A percentile compares a stretch with the other conserved stretches of the same genome.
These are phyloP conservation scores for Papilio elwesi DNA, from an alignment of 2,888 invertebrate genomes.

Conservation along the genomic window DNA sequence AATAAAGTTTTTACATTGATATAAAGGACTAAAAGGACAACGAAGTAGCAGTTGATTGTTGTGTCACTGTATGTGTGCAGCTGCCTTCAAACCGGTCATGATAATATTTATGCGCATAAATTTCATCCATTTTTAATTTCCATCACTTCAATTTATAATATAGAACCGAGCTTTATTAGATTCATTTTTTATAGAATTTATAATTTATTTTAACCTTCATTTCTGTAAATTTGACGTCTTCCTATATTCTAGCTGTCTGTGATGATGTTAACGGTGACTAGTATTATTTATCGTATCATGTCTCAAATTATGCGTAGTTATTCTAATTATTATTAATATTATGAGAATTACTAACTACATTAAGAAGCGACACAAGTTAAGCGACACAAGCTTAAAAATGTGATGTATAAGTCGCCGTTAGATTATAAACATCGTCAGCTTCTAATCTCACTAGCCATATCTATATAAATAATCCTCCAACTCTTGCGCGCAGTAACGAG, in stretches of 20 bases:
- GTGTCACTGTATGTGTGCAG: background rate
- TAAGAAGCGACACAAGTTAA: too few species aligned
- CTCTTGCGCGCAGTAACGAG: too few species aligned
- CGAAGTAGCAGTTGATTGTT: constrained; percentile 18
- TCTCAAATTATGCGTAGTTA: too few species aligned
- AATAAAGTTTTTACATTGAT: constrained; percentile 1
- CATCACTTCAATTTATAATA: constrained; percentile 5
- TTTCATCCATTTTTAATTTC: constrained; percentile 22
- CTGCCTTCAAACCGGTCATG: constrained; percentile 24
- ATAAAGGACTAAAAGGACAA: constrained; percentile 21
- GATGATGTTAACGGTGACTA: background rate
- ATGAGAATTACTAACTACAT: too few species aligned
- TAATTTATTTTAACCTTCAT: background rate
- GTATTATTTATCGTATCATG: too few species aligned
- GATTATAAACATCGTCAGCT: too few species aligned
- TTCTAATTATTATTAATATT: too few species aligned
- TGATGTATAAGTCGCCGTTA: too few species aligned
- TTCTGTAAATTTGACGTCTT: constrained; percentile 1
- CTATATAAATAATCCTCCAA: too few species aligned
- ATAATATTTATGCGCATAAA: constrained; percentile 29
- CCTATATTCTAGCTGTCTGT: background rate
- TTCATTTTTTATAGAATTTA: constrained; percentile 11
- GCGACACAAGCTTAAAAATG: too few species aligned
- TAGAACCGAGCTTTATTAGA: background rate
- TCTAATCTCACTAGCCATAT: too few species aligned